phyloP scores from a whole-genome alignment of 1,140 invertebrate species.

The Sycophaga agraensis region DNA sequence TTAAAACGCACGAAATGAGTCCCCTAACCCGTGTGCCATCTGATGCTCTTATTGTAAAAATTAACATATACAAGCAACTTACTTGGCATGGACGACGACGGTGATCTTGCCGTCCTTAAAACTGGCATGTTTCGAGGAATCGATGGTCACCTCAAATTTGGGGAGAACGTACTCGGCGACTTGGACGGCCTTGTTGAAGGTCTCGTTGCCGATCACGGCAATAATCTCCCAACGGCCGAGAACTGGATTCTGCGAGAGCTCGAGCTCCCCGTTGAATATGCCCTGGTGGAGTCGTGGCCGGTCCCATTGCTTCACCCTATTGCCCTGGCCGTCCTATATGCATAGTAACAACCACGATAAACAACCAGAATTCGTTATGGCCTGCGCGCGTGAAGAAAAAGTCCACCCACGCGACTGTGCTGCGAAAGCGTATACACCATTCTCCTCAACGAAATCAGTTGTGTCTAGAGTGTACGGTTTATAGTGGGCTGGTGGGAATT shows the following conservation, averaged over 20 bases:
- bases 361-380: no score
- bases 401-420: no score
- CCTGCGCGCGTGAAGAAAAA: no score
- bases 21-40: no score
- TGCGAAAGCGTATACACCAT: no score
- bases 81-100: constrained; percentile 83
- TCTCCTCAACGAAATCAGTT: no score
- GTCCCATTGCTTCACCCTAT: constrained; percentile 80
- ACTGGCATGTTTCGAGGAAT: constrained; percentile 77
- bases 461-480: no score
- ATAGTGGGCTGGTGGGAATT: no score
- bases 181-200: constrained; percentile 71
- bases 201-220: constrained; percentile 63
- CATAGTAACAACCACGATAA: no score
- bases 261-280: constrained; percentile 76
- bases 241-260: constrained; percentile 81
- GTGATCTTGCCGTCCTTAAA: constrained; percentile 76
- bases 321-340: constrained; percentile 72
- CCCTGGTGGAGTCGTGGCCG: constrained; percentile 70
- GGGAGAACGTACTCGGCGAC: constrained; percentile 92
- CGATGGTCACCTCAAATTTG: constrained; percentile 85
- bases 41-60: no score
- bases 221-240: constrained; percentile 89
- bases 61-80: constrained; percentile 43
- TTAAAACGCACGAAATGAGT: no score